Base-by-base conservation (phyloP, 2,888 invertebrate genomes). In the Polylopha cassiicola region DNA sequence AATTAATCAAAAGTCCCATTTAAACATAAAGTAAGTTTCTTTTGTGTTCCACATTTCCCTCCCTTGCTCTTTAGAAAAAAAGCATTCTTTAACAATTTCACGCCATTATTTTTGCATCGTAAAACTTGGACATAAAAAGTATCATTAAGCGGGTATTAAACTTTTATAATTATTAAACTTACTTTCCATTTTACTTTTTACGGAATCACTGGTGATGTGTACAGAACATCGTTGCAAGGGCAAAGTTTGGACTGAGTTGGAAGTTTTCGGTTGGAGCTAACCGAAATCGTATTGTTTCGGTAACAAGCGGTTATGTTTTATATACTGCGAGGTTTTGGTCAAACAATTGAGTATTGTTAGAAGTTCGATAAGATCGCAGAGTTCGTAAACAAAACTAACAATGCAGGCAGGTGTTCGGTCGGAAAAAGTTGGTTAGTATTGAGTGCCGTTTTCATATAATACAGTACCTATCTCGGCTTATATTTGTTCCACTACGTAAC, bases 321-420 rank as follows among this genome's bases (percentile, higher is more conserved):
- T 77, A 79, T 71, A 77, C 73, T 68, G 24, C 43, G 36, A 37
- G 30, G 37, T 51, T 55, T 54, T 60, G 41, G 34, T 44, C 48
- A 64, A 71, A 81, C 80, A 81, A 81, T 79, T 50, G 64, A n/a
- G 67, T 43, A 79, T 81, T 81, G 81, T 81, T 72, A 47, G 31
- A n/a, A 32, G 6, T 39, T 39, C 41, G 78, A 76, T 76, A 76
- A 76, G 61, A 53, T n/a, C n/a, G n/a, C 27, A 15, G 39, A 39
- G 51, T 58, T 55, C 18, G n/a, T n/a, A n/a, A n/a, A n/a, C n/a
- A n/a, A n/a, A n/a, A n/a, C n/a, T n/a, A n/a, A n/a, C n/a, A n/a
- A n/a, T n/a, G n/a, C n/a, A n/a, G n/a, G n/a, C n/a, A n/a, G n/a
- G n/a, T n/a, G n/a, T n/a, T n/a, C n/a, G n/a, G n/a, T n/a, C n/a